These are phyloP conservation scores for Nephotettix cincticeps DNA, from an alignment of 1,140 invertebrate species.

Conservation along the genomic window DNA sequence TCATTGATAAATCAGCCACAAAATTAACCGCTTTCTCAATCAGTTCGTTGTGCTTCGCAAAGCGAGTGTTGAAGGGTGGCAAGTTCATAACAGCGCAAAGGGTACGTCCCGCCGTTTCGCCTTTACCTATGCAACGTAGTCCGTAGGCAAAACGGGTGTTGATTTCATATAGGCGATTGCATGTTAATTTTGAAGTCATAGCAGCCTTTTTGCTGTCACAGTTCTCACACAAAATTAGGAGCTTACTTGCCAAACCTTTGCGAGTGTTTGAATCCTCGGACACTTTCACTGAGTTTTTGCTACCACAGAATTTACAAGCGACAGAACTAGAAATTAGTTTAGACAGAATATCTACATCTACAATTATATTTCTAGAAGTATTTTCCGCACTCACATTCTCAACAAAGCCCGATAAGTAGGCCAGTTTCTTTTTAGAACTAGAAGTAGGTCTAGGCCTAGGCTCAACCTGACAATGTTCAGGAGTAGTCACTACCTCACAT, in stretches of 20 bases:
- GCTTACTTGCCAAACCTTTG: not conserved
- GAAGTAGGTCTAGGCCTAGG: no score
- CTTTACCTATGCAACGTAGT: constrained; percentile 10
- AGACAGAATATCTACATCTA: not conserved
- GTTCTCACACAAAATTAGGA: not conserved
- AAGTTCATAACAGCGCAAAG: constrained; percentile 23
- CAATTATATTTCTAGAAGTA: not conserved
- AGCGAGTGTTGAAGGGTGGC: not conserved
- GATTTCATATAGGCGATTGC: not conserved
- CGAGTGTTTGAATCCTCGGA: not conserved
- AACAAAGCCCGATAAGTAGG: not conserved
- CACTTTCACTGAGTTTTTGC: not conserved
- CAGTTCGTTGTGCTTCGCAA: not conserved
- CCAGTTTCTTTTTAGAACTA: not conserved
- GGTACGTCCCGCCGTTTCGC: not conserved
- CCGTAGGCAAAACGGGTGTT: no score
- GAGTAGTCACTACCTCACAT: no score
- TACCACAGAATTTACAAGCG: not conserved
- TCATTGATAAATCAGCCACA: not conserved
- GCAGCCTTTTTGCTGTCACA: not conserved
- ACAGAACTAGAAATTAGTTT: not conserved
- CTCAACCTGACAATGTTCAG: no score
- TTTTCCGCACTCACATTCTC: not conserved
- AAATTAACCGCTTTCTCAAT: not conserved
- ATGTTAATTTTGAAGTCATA: not conserved